Conservation (phyloP, 1,140 invertebrate genomes). For the Globodera rostochiensis region DNA sequence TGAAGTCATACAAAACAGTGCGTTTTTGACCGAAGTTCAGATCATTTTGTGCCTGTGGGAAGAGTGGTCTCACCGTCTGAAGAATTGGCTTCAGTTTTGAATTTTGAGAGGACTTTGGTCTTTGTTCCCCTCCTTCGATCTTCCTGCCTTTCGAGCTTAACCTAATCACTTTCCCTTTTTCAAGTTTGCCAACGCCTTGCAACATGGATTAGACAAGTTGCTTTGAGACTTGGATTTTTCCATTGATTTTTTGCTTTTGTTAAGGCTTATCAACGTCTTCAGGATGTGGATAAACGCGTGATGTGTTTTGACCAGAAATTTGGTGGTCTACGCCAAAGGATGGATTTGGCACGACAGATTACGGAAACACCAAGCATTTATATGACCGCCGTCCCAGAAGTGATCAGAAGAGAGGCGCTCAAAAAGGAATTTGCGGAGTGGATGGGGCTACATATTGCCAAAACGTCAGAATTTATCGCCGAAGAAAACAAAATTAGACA, state of each 20-base stretch:
- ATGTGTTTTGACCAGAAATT: conserved; percentile 48
- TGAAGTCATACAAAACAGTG: conserved; percentile 43
- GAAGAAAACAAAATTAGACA: conserved; percentile 49
- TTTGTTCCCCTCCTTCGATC: too few relatives aligned
- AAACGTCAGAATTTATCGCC: conserved; percentile 39
- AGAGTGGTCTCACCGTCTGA: too few relatives aligned
- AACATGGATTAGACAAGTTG: conserved; percentile 42
- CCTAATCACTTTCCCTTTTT: background rate
- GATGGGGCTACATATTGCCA: conserved; percentile 38
- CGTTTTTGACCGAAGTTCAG: background rate
- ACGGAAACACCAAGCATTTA: conserved; percentile 52
- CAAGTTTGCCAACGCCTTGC: conserved; percentile 36
- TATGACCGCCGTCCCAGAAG: conserved; percentile 51
- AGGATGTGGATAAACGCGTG: conserved; percentile 41
- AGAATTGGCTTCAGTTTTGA: background rate
- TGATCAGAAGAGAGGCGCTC: conserved; percentile 43
- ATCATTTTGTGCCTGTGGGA: too few relatives aligned
- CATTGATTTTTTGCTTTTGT: background rate
- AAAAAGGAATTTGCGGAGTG: conserved; percentile 48
- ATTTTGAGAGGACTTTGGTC: background rate
- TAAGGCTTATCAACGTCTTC: conserved; percentile 43
- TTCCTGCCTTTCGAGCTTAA: background rate
- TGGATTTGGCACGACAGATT: conserved; percentile 52
- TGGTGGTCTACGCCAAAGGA: conserved; percentile 41
- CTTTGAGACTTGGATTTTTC: conserved; percentile 1